Base-by-base conservation (phyloP, 2,797 vertebrate genomes). In the Petrocephalus schoutedeni region DNA sequence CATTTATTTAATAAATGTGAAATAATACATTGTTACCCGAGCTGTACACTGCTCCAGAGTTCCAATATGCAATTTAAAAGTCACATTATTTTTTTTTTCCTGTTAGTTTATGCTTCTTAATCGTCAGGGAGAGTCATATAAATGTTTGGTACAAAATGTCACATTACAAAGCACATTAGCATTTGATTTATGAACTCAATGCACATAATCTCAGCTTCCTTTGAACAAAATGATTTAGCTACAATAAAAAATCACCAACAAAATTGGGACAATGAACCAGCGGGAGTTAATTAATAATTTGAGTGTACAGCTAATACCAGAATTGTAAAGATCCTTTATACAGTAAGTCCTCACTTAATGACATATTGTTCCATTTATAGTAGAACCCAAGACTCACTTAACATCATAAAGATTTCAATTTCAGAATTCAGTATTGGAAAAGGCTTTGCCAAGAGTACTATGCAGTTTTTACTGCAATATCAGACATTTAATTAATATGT, bases 111-210 rank as follows among this genome's bases (percentile, higher is more conserved):
- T 54, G 53, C n/a, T 86, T 64, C 59, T 87, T 58, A 12, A 45
- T 80, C 0, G 19, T 57, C 87, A 23, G 41, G 58, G 23, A 32
- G 54, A 12, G 85, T 86, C 41, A 86, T 97, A 96, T 97, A 97
- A 97, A 97, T 96, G 97, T 96, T 96, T 95, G 94, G 96, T 97
- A 97, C 96, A 97, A 97, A 97, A 97, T 90, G 93, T 95, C 94
- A 96, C 96, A 96, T 95, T 95, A 95, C 96, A 96, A 96, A 97
- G 95, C 94, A 96, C 96, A 89, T 89, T 89, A 94, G 91, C 89
- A 92, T 88, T 91, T 90, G 89, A 87, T 90, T 59, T 80, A 87
- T 89, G 89, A 85, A 90, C 90, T 74, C 89, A 93, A 90, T 51
- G 91, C 89, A 89, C 93, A 91, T 86, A 93, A 90, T 91, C 91